Percentiles rank a stretch among this genome's conserved stretches.
Evolutionary conservation across 2,888 invertebrate species (phyloP).

Genomic region (Quadroppia sp.): DNA sequence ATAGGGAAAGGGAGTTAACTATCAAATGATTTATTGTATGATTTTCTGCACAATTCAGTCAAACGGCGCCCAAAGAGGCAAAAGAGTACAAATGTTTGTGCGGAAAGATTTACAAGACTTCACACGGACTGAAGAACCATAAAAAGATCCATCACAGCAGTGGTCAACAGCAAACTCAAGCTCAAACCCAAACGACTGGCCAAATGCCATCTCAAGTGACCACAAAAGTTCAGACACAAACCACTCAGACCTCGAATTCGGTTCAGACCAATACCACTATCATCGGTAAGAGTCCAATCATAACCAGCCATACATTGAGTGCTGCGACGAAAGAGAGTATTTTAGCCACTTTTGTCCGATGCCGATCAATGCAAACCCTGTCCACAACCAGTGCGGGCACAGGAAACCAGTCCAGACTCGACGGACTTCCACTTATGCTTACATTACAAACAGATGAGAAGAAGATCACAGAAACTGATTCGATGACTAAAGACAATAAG

Average conservation of each 20-base stretch:
- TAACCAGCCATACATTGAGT: not conserved
- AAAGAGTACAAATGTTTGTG: constrained; percentile 78
- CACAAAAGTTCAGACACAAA: constrained; percentile 26
- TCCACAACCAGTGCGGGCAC: not conserved
- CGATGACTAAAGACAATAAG: constrained; percentile 22
- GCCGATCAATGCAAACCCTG: constrained; percentile 10
- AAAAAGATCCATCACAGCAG: constrained; percentile 54
- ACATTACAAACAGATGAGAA: constrained; percentile 17
- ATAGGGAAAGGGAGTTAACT: not conserved
- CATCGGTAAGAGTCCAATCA: constrained; percentile 7
- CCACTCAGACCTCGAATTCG: constrained; percentile 14
- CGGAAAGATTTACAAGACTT: constrained; percentile 78
- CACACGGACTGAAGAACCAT: constrained; percentile 72
- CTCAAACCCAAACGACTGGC: not conserved
- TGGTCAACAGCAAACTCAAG: not conserved
- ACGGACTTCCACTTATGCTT: constrained; percentile 24
- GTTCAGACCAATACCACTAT: not conserved
- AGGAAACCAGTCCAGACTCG: not conserved
- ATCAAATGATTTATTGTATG: not conserved
- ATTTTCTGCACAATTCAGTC: not conserved
- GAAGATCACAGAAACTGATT: not conserved
- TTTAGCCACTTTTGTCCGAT: constrained; percentile 32
- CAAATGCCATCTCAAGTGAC: not conserved
- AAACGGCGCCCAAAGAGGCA: not conserved
- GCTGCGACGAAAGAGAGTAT: constrained; percentile 17